Conservation (phyloP, 2,797 vertebrate genomes). For the Toxotes lorentzi region DNA sequence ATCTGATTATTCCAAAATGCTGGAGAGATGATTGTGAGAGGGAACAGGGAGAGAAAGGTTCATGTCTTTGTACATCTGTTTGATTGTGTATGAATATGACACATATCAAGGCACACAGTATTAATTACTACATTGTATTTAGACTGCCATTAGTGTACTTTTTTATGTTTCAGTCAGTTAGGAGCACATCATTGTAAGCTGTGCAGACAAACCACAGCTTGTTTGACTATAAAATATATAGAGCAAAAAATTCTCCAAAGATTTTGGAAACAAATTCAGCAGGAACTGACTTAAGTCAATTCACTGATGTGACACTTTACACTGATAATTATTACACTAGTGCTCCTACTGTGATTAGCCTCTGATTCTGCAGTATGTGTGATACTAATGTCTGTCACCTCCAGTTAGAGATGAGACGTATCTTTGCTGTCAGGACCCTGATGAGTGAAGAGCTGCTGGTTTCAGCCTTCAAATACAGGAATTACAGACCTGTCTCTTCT, state of each 20-base stretch:
- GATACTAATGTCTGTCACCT: not conserved
- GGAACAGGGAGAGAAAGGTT: conserved; percentile 8
- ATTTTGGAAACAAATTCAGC: conserved; percentile 29
- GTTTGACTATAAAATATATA: not conserved
- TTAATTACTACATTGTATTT: conserved; percentile 31
- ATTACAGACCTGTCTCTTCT: not conserved
- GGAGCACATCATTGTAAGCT: not conserved
- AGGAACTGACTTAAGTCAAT: conserved; percentile 36
- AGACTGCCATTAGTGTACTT: conserved; percentile 18
- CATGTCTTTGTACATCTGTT: conserved; percentile 59
- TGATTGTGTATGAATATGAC: conserved; percentile 30
- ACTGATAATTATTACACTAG: not conserved
- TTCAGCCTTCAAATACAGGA: conserved; percentile 54
- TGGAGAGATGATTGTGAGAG: conserved; percentile 62
- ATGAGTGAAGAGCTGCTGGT: conserved; percentile 68
- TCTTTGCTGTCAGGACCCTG: conserved; percentile 11
- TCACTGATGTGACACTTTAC: conserved; percentile 2
- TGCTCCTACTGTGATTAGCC: not conserved
- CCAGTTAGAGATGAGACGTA: not conserved
- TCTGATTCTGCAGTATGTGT: not conserved
- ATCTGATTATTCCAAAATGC: conserved; percentile 73
- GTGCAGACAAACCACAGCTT: conserved; percentile 13
- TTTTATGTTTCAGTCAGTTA: conserved; percentile 6
- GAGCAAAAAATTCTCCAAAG: not conserved
- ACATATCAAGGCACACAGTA: conserved; percentile 25